Evolutionary conservation across 2,113 vertebrate genomes (phyloP), one percentile per base, ranked within the genome.

Genomic region (Syrmaticus mikado): DNA sequence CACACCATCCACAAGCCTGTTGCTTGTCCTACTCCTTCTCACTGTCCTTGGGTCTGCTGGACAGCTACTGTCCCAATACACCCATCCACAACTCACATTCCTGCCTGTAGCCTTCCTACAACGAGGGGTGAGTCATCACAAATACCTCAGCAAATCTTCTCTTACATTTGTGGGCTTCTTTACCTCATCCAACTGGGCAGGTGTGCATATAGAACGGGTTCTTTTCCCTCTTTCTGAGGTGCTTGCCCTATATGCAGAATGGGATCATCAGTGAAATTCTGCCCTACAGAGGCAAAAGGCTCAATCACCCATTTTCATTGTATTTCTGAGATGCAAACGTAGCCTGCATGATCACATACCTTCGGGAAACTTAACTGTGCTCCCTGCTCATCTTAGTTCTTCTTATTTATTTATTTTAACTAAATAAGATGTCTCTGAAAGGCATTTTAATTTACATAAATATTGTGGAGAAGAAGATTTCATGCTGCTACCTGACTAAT

Each of bases 401-500:
- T 17, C 55, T 48, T 68, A 50, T 74, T 84, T 92, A 30, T 87
- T 82, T 90, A 67, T 88, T 76, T 73, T 9, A 75, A 27, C 3
- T 3, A 72, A 97, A 71, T 61, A 92, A 94, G 76, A 76, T 72
- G 12, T 84, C 48, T 86, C 70, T 78, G 66, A 86, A 91, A 91
- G 67, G 36, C 68, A 62, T 75, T 94, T 72, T 52, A 72, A 90
- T 91, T 78, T 80, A 40, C 61, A 68, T 84, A 87, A 89, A 75
- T 80, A 80, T 67, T 46, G 53, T 21, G 57, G 40, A 85, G 61
- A 85, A 67, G 30, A 58, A 78, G 57, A 94, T 85, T 78, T 90
- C 80, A 53, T 52, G 85, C 65, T 60, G 14, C 46, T 82, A 90
- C 48, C 61, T 61, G 79, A 58, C 73, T 94, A 43, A 92, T 86